Evolutionary conservation across 2,888 invertebrate species (phyloP), one percentile per base, ranked within the genome.

Genomic region (Tachina fera): DNA sequence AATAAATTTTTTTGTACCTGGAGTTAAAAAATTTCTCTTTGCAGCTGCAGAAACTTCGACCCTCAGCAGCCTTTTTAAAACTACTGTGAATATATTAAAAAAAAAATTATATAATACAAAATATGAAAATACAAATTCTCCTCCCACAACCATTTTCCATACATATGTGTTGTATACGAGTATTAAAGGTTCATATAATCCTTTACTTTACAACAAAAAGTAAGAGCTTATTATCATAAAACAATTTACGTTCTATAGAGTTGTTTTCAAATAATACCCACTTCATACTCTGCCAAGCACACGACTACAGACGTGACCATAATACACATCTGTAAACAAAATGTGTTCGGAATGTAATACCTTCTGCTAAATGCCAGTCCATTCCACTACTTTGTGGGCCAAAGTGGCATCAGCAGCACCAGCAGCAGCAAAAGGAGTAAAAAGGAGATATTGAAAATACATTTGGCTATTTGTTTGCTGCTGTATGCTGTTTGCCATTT

Each of bases 231-330:
- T 76, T 76, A 76, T 47, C 65, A 31, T 56, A 76, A 65, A 56
- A 49, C 16, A 49, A 6, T 56, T 65, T 76, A 51, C 10, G 31
- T 47, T 65, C 51, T 51, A 13, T 19, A 41, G 16, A 8, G 22
- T 16, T 49, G 61, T 51, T 41, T 65, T 43, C n/a, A 31, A 65
- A 67, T 47, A 77, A 39, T 67, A 39, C 14, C 31, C 58, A 76
- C 45, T 67, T 58, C 58, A 67, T 58, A 39, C 16, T 39, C 31
- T 58, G n/a, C 9, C 16, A 58, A 14, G 43, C 63, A 76, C 9
- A 51, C 47, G 14, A n/a, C n/a, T 56, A 14, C 67, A 67, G 16
- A 76, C 76, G 76, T 76, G 76, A 67, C 56, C 47, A 76, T 76
- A 67, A 8, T 58, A 41, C 16, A 19, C 19, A 49, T 67, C n/a